Percentiles rank a stretch among this genome's conserved stretches.
Evolutionary conservation across 2,888 invertebrate genomes (phyloP).

Genomic region (Apotomis turbidana): DNA sequence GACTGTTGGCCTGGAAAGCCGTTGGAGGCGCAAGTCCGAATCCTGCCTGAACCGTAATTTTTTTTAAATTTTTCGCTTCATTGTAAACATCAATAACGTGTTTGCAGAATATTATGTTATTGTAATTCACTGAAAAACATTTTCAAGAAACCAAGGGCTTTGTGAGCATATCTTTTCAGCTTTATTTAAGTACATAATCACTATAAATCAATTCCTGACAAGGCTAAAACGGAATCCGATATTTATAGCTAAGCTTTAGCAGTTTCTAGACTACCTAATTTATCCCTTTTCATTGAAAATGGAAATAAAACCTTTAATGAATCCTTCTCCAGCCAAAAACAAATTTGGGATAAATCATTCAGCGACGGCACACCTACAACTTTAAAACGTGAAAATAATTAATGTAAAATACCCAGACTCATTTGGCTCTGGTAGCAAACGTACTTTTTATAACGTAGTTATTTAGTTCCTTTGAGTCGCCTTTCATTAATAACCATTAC

Average conservation of each 20-base stretch:
- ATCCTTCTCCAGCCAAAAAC: conserved; percentile 23
- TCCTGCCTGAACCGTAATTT: no score
- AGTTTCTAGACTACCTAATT: conserved; percentile 7
- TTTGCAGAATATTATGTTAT: neutral
- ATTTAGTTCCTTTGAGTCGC: conserved; percentile 12
- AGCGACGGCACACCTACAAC: conserved; percentile 7
- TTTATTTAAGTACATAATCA: neutral
- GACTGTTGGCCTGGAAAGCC: no score
- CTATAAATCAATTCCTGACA: neutral
- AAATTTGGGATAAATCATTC: conserved; percentile 31
- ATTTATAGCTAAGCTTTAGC: conserved; percentile 21
- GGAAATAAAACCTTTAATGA: neutral
- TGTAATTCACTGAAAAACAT: neutral
- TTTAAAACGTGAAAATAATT: conserved; percentile 35
- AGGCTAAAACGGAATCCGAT: neutral
- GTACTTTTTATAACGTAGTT: conserved; percentile 18
- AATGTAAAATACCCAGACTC: conserved; percentile 25
- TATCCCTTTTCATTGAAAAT: conserved; percentile 10
- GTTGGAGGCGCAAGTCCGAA: no score
- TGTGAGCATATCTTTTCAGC: neutral
- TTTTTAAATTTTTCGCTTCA: no score
- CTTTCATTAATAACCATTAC: conserved; percentile 29
- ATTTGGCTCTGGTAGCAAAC: conserved; percentile 22
- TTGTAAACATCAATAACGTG: no score
- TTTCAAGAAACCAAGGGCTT: neutral